phyloP scores from a whole-genome alignment of 2,797 vertebrate genomes.

The Myotis daubentonii region DNA sequence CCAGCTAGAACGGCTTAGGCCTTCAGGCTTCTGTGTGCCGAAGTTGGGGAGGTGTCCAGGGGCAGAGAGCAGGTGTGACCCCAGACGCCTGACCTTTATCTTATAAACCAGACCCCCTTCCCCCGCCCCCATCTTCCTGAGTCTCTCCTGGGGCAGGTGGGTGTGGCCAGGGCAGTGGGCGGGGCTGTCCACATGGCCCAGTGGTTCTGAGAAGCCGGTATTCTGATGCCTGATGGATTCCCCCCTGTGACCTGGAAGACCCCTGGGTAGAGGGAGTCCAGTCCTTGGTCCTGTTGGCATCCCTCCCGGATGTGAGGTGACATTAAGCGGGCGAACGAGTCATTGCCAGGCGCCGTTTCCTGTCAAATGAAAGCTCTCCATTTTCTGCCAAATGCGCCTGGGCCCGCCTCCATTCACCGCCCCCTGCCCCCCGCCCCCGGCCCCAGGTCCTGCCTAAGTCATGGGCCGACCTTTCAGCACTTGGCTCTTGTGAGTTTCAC shows the following conservation, averaged over 20 bases:
- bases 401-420: neutral
- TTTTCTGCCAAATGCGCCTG: slow-evolving; percentile 81
- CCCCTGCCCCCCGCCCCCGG: slow-evolving; percentile 57
- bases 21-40: too few relatives aligned
- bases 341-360: slow-evolving; percentile 68
- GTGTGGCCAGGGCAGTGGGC: too few relatives aligned
- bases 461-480: slow-evolving; percentile 75
- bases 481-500: slow-evolving; percentile 81
- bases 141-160: too few relatives aligned
- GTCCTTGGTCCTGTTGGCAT: slow-evolving; percentile 64
- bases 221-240: slow-evolving; percentile 50
- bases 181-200: slow-evolving; percentile 64
- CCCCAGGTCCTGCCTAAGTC: slow-evolving; percentile 81
- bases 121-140: too few relatives aligned
- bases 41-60: neutral
- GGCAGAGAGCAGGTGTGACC: neutral
- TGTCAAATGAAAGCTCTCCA: slow-evolving; percentile 82
- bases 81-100: too few relatives aligned
- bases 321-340: slow-evolving; percentile 78
- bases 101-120: too few relatives aligned
- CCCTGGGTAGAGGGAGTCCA: slow-evolving; percentile 18
- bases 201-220: slow-evolving; percentile 51
- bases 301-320: slow-evolving; percentile 68
- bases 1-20: neutral
- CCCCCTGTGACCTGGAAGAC: slow-evolving; percentile 71